Conservation (phyloP, 1,140 invertebrate species). For the Calliopsis andreniformis region DNA sequence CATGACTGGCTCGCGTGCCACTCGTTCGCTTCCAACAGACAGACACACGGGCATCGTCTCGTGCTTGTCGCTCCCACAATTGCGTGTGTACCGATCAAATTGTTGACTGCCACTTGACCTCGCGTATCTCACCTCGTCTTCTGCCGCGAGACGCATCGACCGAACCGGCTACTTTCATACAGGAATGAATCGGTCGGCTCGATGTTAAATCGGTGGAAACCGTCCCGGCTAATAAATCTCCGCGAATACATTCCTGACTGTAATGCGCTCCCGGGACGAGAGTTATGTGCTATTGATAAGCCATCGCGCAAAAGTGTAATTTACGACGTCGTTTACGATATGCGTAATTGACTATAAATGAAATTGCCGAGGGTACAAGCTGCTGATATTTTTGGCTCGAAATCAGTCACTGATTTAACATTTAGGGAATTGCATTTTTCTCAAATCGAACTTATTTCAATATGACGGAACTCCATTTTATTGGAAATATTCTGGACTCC, state of each 20-base stretch:
- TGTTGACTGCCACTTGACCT: conserved; percentile 50
- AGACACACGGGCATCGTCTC: no score
- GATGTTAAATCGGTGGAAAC: conserved; percentile 52
- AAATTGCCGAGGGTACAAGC: conserved; percentile 32
- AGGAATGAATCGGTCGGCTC: conserved; percentile 30
- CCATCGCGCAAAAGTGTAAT: conserved; percentile 58
- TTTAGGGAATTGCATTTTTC: no score
- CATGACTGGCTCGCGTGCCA: neutral
- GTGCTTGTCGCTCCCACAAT: neutral
- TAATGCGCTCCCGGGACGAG: conserved; percentile 44
- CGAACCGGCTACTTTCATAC: conserved; percentile 35
- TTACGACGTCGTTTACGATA: conserved; percentile 54
- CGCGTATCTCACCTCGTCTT: conserved; percentile 21
- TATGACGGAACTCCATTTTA: no score
- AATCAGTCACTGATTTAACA: conserved; percentile 9
- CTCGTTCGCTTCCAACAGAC: no score
- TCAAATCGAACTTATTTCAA: no score
- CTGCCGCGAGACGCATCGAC: neutral
- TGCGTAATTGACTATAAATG: conserved; percentile 59
- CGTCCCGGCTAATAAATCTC: conserved; percentile 60
- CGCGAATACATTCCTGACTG: conserved; percentile 33
- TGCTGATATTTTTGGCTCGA: conserved; percentile 2
- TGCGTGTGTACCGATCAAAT: conserved; percentile 45
- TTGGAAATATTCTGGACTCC: no score
- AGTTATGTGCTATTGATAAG: conserved; percentile 64